Conservation (phyloP, 2,888 invertebrate species). For the Eledona agricola region DNA sequence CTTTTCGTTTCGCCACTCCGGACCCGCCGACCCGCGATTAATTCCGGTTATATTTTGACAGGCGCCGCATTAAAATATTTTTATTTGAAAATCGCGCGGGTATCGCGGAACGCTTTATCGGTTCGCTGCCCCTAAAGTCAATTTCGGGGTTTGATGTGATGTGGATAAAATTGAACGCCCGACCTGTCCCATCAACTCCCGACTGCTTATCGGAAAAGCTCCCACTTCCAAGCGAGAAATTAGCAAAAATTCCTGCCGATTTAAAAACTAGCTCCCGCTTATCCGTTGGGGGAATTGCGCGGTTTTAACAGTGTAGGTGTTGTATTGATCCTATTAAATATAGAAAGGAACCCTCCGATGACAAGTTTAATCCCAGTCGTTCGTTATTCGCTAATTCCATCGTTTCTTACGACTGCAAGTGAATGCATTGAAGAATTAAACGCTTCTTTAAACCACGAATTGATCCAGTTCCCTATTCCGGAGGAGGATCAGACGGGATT, state of each 20-base stretch:
- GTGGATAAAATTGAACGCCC: slow-evolving; percentile 61
- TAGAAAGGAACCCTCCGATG: slow-evolving; percentile 28
- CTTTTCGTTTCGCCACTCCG: slow-evolving; percentile 14
- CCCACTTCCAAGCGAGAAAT: slow-evolving; percentile 9
- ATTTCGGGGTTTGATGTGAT: slow-evolving; percentile 62
- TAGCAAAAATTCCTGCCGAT: slow-evolving; percentile 4
- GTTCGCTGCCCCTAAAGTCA: slow-evolving; percentile 61
- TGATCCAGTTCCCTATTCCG: slow-evolving; percentile 51
- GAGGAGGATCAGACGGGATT: slow-evolving; percentile 52
- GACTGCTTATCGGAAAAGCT: slow-evolving; percentile 42
- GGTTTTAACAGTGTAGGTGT: slow-evolving; percentile 21
- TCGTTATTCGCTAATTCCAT: slow-evolving; percentile 4
- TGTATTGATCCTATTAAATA: slow-evolving; percentile 29
- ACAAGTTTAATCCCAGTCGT: slow-evolving; percentile 26
- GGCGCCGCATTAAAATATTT: slow-evolving; percentile 31
- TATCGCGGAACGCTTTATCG: slow-evolving; percentile 56
- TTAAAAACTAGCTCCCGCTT: slow-evolving; percentile 1
- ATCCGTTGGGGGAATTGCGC: background rate
- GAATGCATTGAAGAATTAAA: slow-evolving; percentile 53
- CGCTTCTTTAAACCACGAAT: slow-evolving; percentile 54
- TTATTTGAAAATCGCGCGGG: slow-evolving; percentile 34
- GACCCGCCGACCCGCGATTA: slow-evolving; percentile 8
- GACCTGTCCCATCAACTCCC: slow-evolving; percentile 56
- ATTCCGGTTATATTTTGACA: slow-evolving; percentile 5
- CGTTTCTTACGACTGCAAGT: no score